A percentile compares a stretch with the other conserved stretches of the same genome.
Evolutionary conservation across 1,140 invertebrate species (phyloP).

Genomic region (Drosophila truncata): DNA sequence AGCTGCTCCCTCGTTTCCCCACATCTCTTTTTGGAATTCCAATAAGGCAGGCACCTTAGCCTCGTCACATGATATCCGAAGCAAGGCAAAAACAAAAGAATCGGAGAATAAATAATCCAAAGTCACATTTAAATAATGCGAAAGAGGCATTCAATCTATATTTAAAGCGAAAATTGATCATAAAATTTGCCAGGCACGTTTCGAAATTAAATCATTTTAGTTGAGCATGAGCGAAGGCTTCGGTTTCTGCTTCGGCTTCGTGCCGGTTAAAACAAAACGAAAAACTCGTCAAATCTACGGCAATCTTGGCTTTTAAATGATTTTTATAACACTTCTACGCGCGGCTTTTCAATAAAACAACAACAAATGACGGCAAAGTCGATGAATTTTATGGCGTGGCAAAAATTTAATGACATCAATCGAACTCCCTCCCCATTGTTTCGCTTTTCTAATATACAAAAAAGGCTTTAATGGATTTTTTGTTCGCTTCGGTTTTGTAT

Average conservation of each 20-base stretch:
- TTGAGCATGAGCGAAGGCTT: slow-evolving; percentile 52
- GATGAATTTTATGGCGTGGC: slow-evolving; percentile 71
- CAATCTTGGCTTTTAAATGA: slow-evolving; percentile 74
- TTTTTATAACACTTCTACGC: slow-evolving; percentile 78
- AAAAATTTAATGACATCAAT: slow-evolving; percentile 74
- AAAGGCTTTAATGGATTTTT: slow-evolving; percentile 73
- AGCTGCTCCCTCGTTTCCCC: slow-evolving; percentile 9
- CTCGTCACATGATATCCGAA: slow-evolving; percentile 51
- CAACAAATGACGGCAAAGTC: slow-evolving; percentile 14
- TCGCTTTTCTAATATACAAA: slow-evolving; percentile 62
- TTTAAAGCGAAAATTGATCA: slow-evolving; percentile 74
- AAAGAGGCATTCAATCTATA: slow-evolving; percentile 52
- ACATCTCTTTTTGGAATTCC: slow-evolving; percentile 25
- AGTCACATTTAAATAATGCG: slow-evolving; percentile 48
- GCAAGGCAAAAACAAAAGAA: slow-evolving; percentile 40
- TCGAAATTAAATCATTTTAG: slow-evolving; percentile 85
- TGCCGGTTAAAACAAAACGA: slow-evolving; percentile 28
- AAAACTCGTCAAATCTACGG: slow-evolving; percentile 48
- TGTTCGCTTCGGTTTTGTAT: slow-evolving; percentile 31
- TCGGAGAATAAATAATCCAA: slow-evolving; percentile 21
- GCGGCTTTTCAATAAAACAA: slow-evolving; percentile 44
- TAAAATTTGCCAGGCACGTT: slow-evolving; percentile 79
- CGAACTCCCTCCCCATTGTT: slow-evolving; percentile 61
- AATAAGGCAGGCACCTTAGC: slow-evolving; percentile 5
- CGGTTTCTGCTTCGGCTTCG: slow-evolving; percentile 20